Base-by-base conservation (phyloP, 2,113 vertebrate genomes). In the Genyomyrus donnyi region DNA sequence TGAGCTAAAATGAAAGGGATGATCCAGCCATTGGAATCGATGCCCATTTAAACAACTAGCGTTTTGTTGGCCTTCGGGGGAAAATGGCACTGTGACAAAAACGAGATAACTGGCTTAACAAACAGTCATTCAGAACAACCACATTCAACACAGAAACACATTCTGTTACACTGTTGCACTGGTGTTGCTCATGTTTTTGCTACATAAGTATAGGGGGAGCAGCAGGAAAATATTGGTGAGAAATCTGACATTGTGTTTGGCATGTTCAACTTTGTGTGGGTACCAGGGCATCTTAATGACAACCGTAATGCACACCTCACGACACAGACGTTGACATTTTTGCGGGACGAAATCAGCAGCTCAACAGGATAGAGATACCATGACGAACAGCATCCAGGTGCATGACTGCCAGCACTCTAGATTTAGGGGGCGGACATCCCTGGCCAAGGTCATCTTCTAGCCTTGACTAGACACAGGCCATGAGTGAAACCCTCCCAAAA, bases 401-500 rank as follows among this genome's bases (percentile, higher is more conserved):
- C 39, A 45, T 21, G 45, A 8, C 24, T 21, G 83, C 83, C 83
- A 85, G 45, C 83, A 24, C 80, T 84, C 39, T 45, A 48, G 39
- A 48, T n/a, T 84, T 11, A 42, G 39, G 45, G 49, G 53, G 35
- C 1, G 6, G n/a, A 80, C n/a, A 48, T 66, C 45, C 42, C 24
- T 48, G 83, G 24, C 21, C 83, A 48, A 85, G 83, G 83, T 48
- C 45, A 21, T 85, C 45, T 45, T 48, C 21, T 46, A 85, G 45
- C 83, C 83, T 85, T 85, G 83, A 45, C 8, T 48, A 46, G 48
- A 80, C 27, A 45, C 45, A 15, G 35, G 46, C 91, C 83, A 90
- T 91, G 90, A 89, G 92, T 92, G 85, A 86, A 90, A 42, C 83
- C 83, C 45, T 48, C 83, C 83, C 21, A 80, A 35, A 5, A 80